phyloP scores from a whole-genome alignment of 2,113 vertebrate species.

The Rhea americana region DNA sequence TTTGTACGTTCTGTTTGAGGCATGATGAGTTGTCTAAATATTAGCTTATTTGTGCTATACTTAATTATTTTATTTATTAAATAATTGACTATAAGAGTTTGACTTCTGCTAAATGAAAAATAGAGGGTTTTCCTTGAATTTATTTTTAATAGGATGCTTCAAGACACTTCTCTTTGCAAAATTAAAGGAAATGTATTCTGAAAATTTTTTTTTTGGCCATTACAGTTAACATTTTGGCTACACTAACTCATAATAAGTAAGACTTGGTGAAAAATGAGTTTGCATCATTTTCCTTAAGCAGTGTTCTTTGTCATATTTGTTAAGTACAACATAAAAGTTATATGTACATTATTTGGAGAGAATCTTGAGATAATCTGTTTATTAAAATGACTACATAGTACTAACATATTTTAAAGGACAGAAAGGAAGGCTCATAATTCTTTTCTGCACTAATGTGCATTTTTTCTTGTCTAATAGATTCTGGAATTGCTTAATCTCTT shows the following conservation, averaged over 20 bases:
- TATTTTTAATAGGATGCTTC: neutral
- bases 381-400: neutral
- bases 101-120: neutral
- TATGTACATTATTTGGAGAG: neutral
- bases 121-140: fast-evolving
- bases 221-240: neutral
- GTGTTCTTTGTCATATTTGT: neutral
- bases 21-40: neutral
- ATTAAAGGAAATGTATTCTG: neutral
- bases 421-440: neutral
- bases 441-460: neutral
- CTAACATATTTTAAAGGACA: neutral
- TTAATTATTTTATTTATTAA: neutral
- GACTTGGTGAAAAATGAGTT: neutral
- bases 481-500: conserved; percentile 54
- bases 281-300: neutral
- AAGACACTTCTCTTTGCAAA: neutral
- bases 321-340: neutral
- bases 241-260: neutral
- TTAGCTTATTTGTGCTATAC: neutral
- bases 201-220: neutral
- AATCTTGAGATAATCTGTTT: neutral
- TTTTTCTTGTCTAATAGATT: conserved; percentile 33
- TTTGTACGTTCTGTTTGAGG: neutral
- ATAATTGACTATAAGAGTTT: neutral